Evolutionary conservation across 2,888 invertebrate genomes (phyloP).

Genomic region (Dinocampus coccinellae): DNA sequence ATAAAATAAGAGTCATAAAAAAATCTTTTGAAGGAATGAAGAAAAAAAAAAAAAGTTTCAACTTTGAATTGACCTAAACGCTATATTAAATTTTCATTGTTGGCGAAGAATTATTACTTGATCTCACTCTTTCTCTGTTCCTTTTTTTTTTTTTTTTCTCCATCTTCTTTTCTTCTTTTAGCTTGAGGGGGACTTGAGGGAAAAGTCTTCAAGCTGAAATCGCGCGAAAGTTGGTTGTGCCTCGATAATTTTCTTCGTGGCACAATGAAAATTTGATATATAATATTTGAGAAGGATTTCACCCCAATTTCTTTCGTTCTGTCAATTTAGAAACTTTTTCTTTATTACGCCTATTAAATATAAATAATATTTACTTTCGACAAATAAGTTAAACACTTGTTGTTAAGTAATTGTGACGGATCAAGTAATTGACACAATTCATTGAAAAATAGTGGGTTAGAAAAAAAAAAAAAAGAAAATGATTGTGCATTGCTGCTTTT

Average conservation of each 20-base stretch:
- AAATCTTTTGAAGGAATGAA: slow-evolving; percentile 15
- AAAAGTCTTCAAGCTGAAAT: background rate
- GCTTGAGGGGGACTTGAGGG: background rate
- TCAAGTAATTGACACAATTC: slow-evolving; percentile 10
- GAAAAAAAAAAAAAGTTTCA: slow-evolving; percentile 25
- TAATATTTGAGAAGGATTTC: background rate
- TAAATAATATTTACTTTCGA: background rate
- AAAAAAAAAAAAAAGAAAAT: slow-evolving; percentile 21
- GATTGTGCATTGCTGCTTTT: background rate
- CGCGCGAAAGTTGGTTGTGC: background rate
- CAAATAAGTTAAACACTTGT: background rate
- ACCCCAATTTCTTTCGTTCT: background rate
- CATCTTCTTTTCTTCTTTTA: slow-evolving; percentile 6
- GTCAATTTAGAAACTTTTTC: background rate
- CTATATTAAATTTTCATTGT: slow-evolving; percentile 40
- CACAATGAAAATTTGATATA: background rate
- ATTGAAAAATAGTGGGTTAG: background rate
- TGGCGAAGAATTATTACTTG: slow-evolving; percentile 36
- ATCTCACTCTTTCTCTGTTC: slow-evolving; percentile 27
- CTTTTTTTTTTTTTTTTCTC: slow-evolving; percentile 16
- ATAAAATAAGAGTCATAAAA: slow-evolving; percentile 5
- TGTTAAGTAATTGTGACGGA: background rate
- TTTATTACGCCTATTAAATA: background rate
- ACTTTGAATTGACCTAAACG: slow-evolving; percentile 34
- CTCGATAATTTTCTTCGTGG: background rate